A percentile compares a stretch with the other conserved stretches of the same genome.
These are phyloP conservation scores for Ectropis crepuscularia DNA, from an alignment of 2,888 invertebrate species.

Conservation along the genomic window DNA sequence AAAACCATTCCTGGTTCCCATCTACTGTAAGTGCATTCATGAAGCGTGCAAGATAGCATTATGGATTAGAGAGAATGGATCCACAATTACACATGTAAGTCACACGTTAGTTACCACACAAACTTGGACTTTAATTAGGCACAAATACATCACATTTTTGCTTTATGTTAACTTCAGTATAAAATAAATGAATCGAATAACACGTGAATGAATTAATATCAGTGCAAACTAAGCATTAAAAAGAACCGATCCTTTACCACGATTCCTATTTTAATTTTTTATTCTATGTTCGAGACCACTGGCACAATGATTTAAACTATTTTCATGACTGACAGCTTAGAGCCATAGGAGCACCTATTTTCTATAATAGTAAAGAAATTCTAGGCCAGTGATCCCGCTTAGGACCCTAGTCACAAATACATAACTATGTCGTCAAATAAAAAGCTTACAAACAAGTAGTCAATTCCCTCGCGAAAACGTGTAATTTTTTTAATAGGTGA, in stretches of 20 bases:
- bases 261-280: conserved; percentile 11
- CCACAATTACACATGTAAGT: conserved; percentile 7
- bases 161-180: conserved; percentile 13
- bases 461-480: conserved; percentile 42
- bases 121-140: conserved; percentile 23
- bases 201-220: conserved; percentile 28
- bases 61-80: not conserved
- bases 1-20: conserved; percentile 6
- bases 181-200: conserved; percentile 19
- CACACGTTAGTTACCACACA: conserved; percentile 36
- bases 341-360: conserved; percentile 39
- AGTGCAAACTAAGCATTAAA: conserved; percentile 31
- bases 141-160: conserved; percentile 29
- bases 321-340: conserved; percentile 33
- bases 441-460: conserved; percentile 39
- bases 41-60: conserved; percentile 13
- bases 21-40: conserved; percentile 3
- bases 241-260: conserved; percentile 29
- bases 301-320: conserved; percentile 24
- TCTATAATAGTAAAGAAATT: conserved; percentile 18
- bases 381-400: conserved; percentile 30
- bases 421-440: conserved; percentile 36
- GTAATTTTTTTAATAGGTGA: conserved; percentile 36
- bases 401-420: conserved; percentile 33
- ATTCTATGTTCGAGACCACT: conserved; percentile 24